phyloP scores from a whole-genome alignment of 2,888 invertebrate genomes.

The Drosophila falleni region DNA sequence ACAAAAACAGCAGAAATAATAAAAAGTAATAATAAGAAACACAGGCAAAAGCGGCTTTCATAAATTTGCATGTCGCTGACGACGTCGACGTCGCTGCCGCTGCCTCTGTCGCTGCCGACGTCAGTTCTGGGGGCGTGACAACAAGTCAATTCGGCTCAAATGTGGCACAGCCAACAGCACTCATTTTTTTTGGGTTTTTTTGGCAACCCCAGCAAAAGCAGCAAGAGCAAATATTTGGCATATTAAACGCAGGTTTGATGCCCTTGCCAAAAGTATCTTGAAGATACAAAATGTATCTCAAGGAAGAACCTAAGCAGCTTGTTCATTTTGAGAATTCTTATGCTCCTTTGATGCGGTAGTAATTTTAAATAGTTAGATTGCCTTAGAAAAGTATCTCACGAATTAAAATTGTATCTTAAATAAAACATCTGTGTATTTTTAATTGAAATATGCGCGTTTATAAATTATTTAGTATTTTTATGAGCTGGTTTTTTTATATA shows the following conservation, averaged over 20 bases:
- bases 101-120: conserved; percentile 2
- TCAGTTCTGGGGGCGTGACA: conserved; percentile 74
- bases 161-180: conserved; percentile 22
- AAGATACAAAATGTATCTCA: conserved; percentile 9
- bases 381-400: background rate
- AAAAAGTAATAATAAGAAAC: conserved; percentile 18
- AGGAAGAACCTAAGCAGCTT: background rate
- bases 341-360: too few species aligned
- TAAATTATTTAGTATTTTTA: too few species aligned
- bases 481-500: too few species aligned
- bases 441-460: too few species aligned
- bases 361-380: too few species aligned
- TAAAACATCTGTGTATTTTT: too few species aligned
- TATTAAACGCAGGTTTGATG: conserved; percentile 21
- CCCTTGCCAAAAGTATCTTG: conserved; percentile 32
- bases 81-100: conserved; percentile 13
- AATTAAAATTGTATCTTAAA: background rate
- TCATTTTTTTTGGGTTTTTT: conserved; percentile 21
- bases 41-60: conserved; percentile 74
- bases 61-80: conserved; percentile 79
- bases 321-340: background rate
- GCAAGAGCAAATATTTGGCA: conserved; percentile 4
- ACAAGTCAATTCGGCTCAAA: conserved; percentile 80
- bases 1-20: conserved; percentile 38
- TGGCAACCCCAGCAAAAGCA: conserved; percentile 9